Evolutionary conservation across 2,113 vertebrate species (phyloP), one percentile per base, ranked within the genome.

Genomic region (Nothoprocta pentlandii): DNA sequence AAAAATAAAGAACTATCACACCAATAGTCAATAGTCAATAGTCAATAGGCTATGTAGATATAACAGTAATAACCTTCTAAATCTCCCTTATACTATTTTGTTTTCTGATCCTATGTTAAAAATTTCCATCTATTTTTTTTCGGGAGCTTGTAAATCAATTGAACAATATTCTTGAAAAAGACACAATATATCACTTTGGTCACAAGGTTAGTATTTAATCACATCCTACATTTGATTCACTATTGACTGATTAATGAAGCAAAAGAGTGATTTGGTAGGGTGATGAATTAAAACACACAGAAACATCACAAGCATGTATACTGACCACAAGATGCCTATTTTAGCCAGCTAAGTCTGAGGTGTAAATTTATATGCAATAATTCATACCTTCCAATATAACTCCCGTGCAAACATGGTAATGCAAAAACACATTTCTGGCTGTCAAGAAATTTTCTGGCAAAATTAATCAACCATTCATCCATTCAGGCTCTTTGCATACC

Each of bases 391-490:
- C 97, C 92, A 97, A 97, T 97, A 97, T 97, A 98, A 98, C 98
- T 98, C 98, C 98, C 98, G 98, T 98, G 98, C 98, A 99, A 99
- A 99, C 98, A 99, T 97, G 98, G 97, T 98, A 98, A 99, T 95
- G 96, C 98, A 99, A 98, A 99, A 99, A 97, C 98, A 98, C 98
- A 99, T 99, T 99, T 99, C 98, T 98, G 98, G 98, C 99, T 99
- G 99, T 99, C 99, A 99, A 98, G 98, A 98, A 98, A 98, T 98
- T 99, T 98, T 98, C 98, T 97, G 98, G 98, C 98, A 99, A 99
- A 99, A 99, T 99, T 99, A 99, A 99, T 99, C 99, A 99, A 99
- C 99, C 99, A 99, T 99, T 99, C 99, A 99, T 99, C 99, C 99
- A 99, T 99, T 99, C 98, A 99, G 98, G 98, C 99, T 99, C 98